Conservation (phyloP, 2,113 vertebrate species). For the Parotia lawesii region DNA sequence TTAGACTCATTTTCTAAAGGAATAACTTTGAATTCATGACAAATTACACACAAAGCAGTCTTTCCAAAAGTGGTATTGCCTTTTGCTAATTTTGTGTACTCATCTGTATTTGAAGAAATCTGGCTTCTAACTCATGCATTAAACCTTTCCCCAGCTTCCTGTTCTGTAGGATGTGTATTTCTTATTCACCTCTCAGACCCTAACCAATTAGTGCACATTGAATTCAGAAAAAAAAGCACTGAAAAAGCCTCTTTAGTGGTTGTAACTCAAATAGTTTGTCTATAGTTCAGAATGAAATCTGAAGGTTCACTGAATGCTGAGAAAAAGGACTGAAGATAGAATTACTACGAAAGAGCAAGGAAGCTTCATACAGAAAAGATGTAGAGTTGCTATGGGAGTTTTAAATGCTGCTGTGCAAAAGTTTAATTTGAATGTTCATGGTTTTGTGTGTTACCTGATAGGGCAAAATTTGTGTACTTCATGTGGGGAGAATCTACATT, state of each 20-base stretch:
- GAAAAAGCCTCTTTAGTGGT: background rate
- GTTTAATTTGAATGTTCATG: background rate
- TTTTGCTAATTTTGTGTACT: slow-evolving; percentile 59
- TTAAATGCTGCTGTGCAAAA: background rate
- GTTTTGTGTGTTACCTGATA: background rate
- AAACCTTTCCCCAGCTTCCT: slow-evolving; percentile 1
- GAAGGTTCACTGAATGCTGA: background rate
- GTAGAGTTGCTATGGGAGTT: background rate
- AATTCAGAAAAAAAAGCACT: background rate
- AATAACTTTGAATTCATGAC: slow-evolving; percentile 58
- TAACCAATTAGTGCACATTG: slow-evolving; percentile 35
- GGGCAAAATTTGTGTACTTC: background rate
- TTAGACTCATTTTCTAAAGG: slow-evolving; percentile 64
- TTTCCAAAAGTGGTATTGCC: slow-evolving; percentile 49
- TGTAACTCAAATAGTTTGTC: background rate
- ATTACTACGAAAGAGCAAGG: background rate
- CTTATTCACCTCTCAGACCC: slow-evolving; percentile 15
- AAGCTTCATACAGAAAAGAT: background rate
- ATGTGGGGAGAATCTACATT: background rate
- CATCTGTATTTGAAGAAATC: slow-evolving; percentile 56
- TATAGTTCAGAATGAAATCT: background rate
- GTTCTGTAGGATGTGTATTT: background rate
- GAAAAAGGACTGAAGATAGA: background rate
- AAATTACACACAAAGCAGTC: slow-evolving; percentile 47
- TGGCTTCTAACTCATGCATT: slow-evolving; percentile 37